Base-by-base conservation (phyloP, 2,113 vertebrate genomes). In the Etheostoma cragini region DNA sequence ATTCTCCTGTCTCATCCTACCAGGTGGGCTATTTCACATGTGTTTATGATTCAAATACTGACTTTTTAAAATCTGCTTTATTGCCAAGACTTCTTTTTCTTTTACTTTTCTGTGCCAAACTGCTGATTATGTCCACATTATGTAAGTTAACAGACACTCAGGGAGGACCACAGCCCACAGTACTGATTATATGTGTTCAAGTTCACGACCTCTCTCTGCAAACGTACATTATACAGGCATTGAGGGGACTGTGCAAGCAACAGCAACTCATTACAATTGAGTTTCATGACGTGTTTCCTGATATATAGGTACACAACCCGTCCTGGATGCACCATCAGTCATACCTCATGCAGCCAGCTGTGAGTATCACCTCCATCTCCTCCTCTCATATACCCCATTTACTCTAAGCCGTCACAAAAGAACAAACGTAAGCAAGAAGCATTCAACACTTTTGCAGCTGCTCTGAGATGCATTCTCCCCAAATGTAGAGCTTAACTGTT, bases 241-340 rank as follows among this genome's bases (percentile, higher is more conserved):
- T 8, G 93, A 90, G n/a, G 95, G 95, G 49, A 94, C 95, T 96
- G 6, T 58, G 3, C 22, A 46, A 57, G 47, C 38, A 47, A 12
- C 56, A 47, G 38, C 62, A 47, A 16, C 45, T 50, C 5, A 17
- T 46, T 47, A n/a, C 24, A n/a, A 67, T 11, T 52, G 22, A 33
- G 17, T 61, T 56, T 83, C 1, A 35, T 47, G 22, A 60, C 54
- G 47, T 66, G 30, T 52, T 69, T 33, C 26, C 30, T 58, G 63
- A 33, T 63, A 30, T 81, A 2, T 88, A 97, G 96, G 96, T 96
- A 75, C 97, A 98, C 91, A 96, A 93, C 90, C 96, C 96, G 0
- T 94, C 97, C 76, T 98, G 97, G 97, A 97, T 97, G 96, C 97
- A 97, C 86, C 97, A 97, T 90, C 97, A 97, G 92, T 96, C 97